These are phyloP conservation scores for Sterrhoptilus dennistouni DNA, from an alignment of 2,113 vertebrate genomes.

Conservation along the genomic window DNA sequence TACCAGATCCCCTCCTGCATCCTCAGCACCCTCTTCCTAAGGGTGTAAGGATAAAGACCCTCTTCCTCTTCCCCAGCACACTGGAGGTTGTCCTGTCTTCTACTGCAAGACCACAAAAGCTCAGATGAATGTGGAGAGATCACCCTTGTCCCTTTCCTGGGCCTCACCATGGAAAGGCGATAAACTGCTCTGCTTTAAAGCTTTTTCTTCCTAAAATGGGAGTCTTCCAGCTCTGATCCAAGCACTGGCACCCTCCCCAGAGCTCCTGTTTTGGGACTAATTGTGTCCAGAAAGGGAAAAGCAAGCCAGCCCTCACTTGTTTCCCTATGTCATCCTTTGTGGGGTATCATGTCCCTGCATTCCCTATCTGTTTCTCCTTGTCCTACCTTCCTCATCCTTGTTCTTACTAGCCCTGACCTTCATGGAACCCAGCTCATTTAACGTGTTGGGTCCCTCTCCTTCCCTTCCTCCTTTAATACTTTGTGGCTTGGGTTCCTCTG, in stretches of 20 bases:
- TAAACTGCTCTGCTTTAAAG: conserved; percentile 6
- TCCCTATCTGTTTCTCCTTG: neutral
- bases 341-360: neutral
- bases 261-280: conserved; percentile 27
- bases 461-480: neutral
- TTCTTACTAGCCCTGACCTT: neutral
- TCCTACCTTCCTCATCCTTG: neutral
- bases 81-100: neutral
- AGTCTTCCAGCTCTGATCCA: conserved; percentile 18
- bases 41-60: neutral
- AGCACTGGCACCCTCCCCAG: conserved; percentile 19
- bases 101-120: neutral
- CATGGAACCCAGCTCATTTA: neutral
- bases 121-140: neutral
- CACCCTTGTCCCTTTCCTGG: neutral
- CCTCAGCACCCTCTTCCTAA: neutral
- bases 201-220: conserved; percentile 62
- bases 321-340: neutral
- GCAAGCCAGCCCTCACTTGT: neutral
- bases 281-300: conserved; percentile 13
- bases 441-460: neutral
- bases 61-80: neutral
- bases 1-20: neutral
- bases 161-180: neutral
- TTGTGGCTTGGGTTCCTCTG: neutral